Evolutionary conservation across 2,888 invertebrate genomes (phyloP).

Genomic region (Boloria selene): DNA sequence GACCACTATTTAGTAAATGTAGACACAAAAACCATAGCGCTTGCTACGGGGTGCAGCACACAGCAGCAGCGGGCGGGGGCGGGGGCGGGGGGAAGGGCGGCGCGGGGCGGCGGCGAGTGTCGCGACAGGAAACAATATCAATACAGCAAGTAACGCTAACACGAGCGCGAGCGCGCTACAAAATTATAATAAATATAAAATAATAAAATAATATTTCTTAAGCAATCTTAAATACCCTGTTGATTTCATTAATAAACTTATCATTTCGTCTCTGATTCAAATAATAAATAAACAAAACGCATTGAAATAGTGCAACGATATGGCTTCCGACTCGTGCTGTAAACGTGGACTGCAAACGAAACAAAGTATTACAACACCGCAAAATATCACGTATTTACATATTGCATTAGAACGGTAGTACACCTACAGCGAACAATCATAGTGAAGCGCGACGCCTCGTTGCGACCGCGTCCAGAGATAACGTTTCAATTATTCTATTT

Average conservation of each 20-base stretch:
- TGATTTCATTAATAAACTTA: constrained; percentile 70
- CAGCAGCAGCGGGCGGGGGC: constrained; percentile 5
- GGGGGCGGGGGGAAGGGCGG: constrained; percentile 20
- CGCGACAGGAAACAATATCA: constrained; percentile 48
- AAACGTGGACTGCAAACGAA: constrained; percentile 20
- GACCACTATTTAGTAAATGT: too few relatives aligned
- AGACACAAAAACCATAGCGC: too few relatives aligned
- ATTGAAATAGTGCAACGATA: constrained; percentile 46
- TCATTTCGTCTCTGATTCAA: constrained; percentile 54
- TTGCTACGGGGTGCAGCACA: too few relatives aligned
- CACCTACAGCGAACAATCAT: too few relatives aligned
- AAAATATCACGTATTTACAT: constrained; percentile 14
- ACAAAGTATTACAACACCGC: constrained; percentile 33
- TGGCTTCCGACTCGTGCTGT: constrained; percentile 26
- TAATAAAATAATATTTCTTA: constrained; percentile 79
- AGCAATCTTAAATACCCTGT: constrained; percentile 82
- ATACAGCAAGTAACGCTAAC: constrained; percentile 47
- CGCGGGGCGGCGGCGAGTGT: constrained; percentile 11
- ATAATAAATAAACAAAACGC: constrained; percentile 48
- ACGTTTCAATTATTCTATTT: constrained; percentile 18
- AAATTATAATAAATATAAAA: constrained; percentile 74
- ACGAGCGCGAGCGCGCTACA: constrained; percentile 58
- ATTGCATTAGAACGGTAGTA: constrained; percentile 14
- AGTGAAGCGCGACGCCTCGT: background rate
- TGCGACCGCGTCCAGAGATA: constrained; percentile 9